Conservation (phyloP, 2,113 vertebrate genomes). For the Chrysochloris asiatica region DNA sequence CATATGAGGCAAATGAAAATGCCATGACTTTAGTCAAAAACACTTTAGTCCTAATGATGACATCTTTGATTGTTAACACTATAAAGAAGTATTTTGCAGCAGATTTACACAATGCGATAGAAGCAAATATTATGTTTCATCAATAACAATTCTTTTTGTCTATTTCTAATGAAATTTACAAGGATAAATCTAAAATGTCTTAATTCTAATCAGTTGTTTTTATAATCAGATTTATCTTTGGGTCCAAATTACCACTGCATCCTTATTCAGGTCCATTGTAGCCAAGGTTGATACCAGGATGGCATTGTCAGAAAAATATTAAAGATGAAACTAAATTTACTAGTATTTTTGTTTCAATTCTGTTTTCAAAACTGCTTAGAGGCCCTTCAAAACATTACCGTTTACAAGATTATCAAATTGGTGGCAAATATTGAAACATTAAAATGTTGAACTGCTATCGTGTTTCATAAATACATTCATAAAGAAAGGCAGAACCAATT, state of each 20-base stretch:
- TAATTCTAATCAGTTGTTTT: background rate
- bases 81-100: too few relatives aligned
- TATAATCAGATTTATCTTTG: background rate
- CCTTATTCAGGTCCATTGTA: background rate
- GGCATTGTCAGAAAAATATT: background rate
- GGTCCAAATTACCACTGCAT: background rate
- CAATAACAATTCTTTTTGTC: background rate
- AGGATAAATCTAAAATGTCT: background rate
- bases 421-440: constrained; percentile 70
- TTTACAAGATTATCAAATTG: constrained; percentile 65
- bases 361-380: constrained; percentile 61
- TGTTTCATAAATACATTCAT: constrained; percentile 73
- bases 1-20: too few relatives aligned
- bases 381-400: background rate
- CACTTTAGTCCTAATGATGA: too few relatives aligned
- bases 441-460: constrained; percentile 58
- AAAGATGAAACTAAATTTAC: constrained; percentile 34
- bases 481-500: constrained; percentile 76
- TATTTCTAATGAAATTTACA: constrained; percentile 33
- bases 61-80: background rate
- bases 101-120: background rate
- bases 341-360: constrained; percentile 16
- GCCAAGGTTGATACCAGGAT: background rate
- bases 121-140: background rate
- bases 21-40: background rate